These are phyloP conservation scores for Halocaridina rubra DNA, from an alignment of 2,888 invertebrate species.

Conservation along the genomic window DNA sequence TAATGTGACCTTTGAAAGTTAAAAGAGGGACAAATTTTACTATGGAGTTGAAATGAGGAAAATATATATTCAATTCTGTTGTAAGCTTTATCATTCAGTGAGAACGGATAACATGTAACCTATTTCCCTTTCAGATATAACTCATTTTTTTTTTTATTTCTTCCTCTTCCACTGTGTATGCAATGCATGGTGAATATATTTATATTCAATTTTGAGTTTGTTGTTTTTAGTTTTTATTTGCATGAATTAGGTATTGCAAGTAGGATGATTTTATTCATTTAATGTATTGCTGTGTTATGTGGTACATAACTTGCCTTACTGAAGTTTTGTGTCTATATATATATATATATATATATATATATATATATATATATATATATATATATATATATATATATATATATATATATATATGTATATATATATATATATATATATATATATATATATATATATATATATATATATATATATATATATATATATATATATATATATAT, in stretches of 20 bases:
- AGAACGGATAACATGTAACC: neutral
- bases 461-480: neutral
- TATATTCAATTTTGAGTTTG: too few species aligned
- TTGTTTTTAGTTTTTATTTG: too few species aligned
- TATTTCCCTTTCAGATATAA: neutral
- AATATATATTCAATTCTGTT: too few species aligned
- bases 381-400: neutral
- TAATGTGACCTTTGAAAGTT: too few species aligned
- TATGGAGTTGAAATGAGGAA: neutral
- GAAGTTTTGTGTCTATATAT: too few species aligned
- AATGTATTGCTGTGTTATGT: neutral
- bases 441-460: neutral
- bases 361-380: neutral
- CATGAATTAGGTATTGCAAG: too few species aligned
- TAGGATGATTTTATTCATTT: too few species aligned
- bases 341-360: neutral
- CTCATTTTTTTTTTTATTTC: too few species aligned
- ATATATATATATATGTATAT: neutral
- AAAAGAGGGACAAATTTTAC: neutral
- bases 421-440: neutral
- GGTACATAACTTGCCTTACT: neutral
- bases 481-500: too few species aligned
- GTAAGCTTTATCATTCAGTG: too few species aligned
- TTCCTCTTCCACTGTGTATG: neutral
- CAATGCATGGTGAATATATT: neutral